Evolutionary conservation across 2,113 vertebrate species (phyloP).

Genomic region (Sisor rabdophorus): DNA sequence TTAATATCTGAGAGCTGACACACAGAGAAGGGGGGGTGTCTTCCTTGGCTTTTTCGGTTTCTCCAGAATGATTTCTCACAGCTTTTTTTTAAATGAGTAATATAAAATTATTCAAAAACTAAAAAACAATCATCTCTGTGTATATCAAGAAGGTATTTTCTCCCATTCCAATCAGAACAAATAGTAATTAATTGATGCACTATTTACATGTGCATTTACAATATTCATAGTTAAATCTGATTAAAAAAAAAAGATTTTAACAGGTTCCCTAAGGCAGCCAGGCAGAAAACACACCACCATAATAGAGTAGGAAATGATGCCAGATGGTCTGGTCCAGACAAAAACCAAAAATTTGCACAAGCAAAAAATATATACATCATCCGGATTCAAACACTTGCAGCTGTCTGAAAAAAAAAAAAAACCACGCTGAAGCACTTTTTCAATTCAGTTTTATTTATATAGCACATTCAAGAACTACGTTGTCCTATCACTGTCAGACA

Average conservation of each 20-base stretch:
- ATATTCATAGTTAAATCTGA: neutral
- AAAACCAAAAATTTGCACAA: neutral
- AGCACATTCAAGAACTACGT: no score
- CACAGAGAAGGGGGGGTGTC: constrained; percentile 37
- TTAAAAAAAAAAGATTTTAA: neutral
- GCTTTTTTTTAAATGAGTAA: neutral
- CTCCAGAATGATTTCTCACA: constrained; percentile 39
- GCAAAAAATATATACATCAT: constrained; percentile 4
- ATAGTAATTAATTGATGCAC: neutral
- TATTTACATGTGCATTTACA: neutral
- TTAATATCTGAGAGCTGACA: constrained; percentile 44
- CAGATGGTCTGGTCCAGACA: neutral
- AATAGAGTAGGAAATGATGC: constrained; percentile 19
- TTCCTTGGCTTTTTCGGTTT: constrained; percentile 13
- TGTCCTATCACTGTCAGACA: no score
- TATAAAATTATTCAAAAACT: constrained; percentile 22
- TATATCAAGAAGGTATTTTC: neutral
- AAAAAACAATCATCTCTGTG: neutral
- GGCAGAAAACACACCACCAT: constrained; percentile 1
- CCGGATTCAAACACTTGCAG: constrained; percentile 22
- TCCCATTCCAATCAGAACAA: neutral
- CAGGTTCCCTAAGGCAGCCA: neutral
- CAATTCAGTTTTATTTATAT: no score
- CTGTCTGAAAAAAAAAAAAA: constrained; percentile 25
- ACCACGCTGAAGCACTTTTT: constrained; percentile 20